Conservation (phyloP, 2,888 invertebrate species). For the Acronicta aceris region DNA sequence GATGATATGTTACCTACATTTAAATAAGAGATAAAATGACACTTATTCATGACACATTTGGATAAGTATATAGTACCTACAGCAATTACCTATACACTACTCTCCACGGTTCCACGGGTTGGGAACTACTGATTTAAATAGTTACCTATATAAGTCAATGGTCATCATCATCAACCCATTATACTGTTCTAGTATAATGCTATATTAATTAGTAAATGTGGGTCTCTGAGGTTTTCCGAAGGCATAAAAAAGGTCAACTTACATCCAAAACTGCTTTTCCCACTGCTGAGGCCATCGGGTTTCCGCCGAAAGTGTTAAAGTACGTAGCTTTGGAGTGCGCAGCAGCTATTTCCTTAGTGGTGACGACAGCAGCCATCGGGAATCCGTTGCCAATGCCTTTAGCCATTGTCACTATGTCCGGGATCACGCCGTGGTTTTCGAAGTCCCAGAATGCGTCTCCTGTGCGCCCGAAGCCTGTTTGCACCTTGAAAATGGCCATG, state of each 20-base stretch:
- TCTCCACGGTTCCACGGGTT: too few relatives aligned
- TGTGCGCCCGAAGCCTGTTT: constrained; percentile 98
- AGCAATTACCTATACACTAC: too few relatives aligned
- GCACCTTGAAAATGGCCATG: constrained; percentile 88
- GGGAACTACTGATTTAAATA: too few relatives aligned
- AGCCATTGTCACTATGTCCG: constrained; percentile 98
- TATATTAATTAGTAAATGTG: too few relatives aligned
- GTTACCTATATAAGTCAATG: too few relatives aligned
- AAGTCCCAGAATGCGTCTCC: constrained; percentile 99
- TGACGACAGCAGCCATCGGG: constrained; percentile 98
- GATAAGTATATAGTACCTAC: too few relatives aligned
- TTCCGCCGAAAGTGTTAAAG: constrained; percentile 99
- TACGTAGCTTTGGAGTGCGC: constrained; percentile 93
- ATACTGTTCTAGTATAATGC: too few relatives aligned
- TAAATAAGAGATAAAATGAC: too few relatives aligned
- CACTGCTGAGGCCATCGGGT: constrained; percentile 96
- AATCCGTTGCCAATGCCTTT: constrained; percentile 99
- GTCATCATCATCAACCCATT: too few relatives aligned
- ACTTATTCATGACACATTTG: too few relatives aligned
- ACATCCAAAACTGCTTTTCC: constrained; percentile 98
- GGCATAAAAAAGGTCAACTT: constrained; percentile 57
- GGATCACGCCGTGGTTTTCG: constrained; percentile 94
- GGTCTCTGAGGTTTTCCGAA: too few relatives aligned
- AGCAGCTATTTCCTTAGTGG: constrained; percentile 96
- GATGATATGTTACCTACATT: too few relatives aligned